A percentile compares a stretch with the other conserved stretches of the same genome.
phyloP scores from a whole-genome alignment of 1,140 invertebrate genomes.

The Zophobas morio region DNA sequence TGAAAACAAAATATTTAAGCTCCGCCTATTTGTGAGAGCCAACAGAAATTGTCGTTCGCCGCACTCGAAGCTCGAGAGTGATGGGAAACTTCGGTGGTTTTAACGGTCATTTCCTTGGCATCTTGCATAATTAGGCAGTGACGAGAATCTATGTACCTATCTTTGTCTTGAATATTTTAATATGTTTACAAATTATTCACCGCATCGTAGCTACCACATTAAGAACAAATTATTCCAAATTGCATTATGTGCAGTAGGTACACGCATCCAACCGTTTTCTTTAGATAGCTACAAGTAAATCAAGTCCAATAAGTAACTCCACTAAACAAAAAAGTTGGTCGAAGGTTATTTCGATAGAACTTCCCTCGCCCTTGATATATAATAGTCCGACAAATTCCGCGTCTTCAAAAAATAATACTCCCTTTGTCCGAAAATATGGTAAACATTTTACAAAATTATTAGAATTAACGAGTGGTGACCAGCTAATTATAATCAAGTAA shows the following conservation, averaged over 20 bases:
- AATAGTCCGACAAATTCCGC: too few species aligned
- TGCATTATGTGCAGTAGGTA: background rate
- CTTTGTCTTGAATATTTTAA: slow-evolving; percentile 11
- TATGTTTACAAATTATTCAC: background rate
- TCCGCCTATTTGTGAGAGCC: slow-evolving; percentile 12
- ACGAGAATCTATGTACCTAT: slow-evolving; percentile 17
- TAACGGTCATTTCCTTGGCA: slow-evolving; percentile 25
- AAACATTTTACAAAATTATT: too few species aligned
- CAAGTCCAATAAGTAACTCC: too few species aligned
- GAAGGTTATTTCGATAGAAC: too few species aligned
- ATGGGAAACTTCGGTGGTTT: slow-evolving; percentile 26
- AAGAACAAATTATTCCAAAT: slow-evolving; percentile 9
- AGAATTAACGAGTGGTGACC: too few species aligned
- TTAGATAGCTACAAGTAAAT: too few species aligned
- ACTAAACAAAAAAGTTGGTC: too few species aligned
- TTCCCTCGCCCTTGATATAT: too few species aligned
- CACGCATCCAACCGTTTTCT: background rate
- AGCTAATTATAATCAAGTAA: too few species aligned
- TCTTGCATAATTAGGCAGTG: slow-evolving; percentile 22
- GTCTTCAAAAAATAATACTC: too few species aligned
- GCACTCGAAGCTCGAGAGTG: slow-evolving; percentile 13
- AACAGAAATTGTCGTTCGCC: slow-evolving; percentile 11
- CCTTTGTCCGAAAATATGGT: too few species aligned
- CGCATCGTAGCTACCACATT: background rate
- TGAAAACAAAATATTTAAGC: background rate